A percentile compares a stretch with the other conserved stretches of the same genome.
phyloP scores from a whole-genome alignment of 2,797 vertebrate genomes.

The Myripristis jacobus region DNA sequence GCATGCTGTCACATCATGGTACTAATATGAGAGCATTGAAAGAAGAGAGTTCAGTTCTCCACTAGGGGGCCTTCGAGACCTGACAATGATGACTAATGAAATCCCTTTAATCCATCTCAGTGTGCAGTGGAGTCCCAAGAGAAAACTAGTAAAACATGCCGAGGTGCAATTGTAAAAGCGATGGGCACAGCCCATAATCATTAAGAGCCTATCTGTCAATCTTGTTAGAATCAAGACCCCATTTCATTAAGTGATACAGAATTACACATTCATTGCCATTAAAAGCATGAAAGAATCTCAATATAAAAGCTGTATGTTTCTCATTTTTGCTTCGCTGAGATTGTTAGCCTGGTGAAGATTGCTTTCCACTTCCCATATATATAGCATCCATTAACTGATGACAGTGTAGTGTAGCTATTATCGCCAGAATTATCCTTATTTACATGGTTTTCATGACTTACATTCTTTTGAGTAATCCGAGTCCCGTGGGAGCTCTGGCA shows the following conservation, averaged over 20 bases:
- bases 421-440: conserved; percentile 76
- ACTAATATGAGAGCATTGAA: conserved; percentile 35
- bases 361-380: conserved; percentile 44
- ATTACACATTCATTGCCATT: conserved; percentile 82
- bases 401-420: conserved; percentile 63
- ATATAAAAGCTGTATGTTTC: conserved; percentile 66
- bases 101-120: conserved; percentile 57
- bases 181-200: conserved; percentile 61
- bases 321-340: conserved; percentile 62
- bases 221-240: conserved; percentile 43
- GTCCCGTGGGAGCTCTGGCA: conserved; percentile 72
- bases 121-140: conserved; percentile 42
- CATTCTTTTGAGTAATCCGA: conserved; percentile 82
- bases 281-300: conserved; percentile 69
- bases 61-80: conserved; percentile 62
- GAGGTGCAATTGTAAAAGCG: conserved; percentile 48
- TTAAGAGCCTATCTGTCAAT: conserved; percentile 58
- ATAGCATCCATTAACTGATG: conserved; percentile 50
- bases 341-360: conserved; percentile 43
- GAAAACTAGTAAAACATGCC: conserved; percentile 48
- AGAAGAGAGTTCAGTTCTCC: conserved; percentile 63
- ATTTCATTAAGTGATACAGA: conserved; percentile 63
- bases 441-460: conserved; percentile 78
- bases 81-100: conserved; percentile 49
- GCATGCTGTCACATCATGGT: conserved; percentile 35